Evolutionary conservation across 2,888 invertebrate genomes (phyloP).

Genomic region (Hedya salicella): DNA sequence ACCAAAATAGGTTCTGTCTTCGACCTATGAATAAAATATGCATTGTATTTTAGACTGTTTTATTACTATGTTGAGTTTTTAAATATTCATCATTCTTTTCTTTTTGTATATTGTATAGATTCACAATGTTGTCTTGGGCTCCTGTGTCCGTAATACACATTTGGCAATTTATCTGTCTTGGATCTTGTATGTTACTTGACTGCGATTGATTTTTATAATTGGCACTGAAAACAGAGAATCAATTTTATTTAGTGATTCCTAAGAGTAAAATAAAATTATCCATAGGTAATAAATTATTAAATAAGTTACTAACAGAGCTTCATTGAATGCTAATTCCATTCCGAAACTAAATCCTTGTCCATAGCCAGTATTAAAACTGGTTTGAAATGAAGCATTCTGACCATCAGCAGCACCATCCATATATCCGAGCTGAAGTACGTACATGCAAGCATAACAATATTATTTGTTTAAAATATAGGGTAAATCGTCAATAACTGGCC

Average conservation of each 20-base stretch:
- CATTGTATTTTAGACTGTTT: background rate
- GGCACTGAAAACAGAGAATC: conserved; percentile 48
- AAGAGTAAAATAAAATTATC: conserved; percentile 48
- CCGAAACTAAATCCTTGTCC: conserved; percentile 87
- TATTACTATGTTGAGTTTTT: conserved; percentile 23
- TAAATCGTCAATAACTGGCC: too few relatives aligned
- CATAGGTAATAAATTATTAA: conserved; percentile 33
- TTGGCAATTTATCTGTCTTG: conserved; percentile 70
- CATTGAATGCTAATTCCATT: conserved; percentile 79
- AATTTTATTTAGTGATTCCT: conserved; percentile 8
- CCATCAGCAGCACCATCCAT: conserved; percentile 89
- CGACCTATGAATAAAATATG: conserved; percentile 2
- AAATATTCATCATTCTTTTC: conserved; percentile 64
- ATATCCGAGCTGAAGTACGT: conserved; percentile 83
- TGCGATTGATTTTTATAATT: conserved; percentile 39
- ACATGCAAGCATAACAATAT: background rate
- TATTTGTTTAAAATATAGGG: too few relatives aligned
- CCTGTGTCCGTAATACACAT: conserved; percentile 61
- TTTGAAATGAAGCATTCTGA: conserved; percentile 86
- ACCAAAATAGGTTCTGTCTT: conserved; percentile 4
- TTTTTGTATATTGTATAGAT: conserved; percentile 68
- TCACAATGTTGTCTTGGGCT: conserved; percentile 63
- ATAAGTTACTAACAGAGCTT: conserved; percentile 47
- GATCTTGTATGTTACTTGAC: conserved; percentile 49
- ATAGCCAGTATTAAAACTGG: conserved; percentile 89